Conservation (phyloP, 2,797 vertebrate genomes). For the Sebastiscus tertius region DNA sequence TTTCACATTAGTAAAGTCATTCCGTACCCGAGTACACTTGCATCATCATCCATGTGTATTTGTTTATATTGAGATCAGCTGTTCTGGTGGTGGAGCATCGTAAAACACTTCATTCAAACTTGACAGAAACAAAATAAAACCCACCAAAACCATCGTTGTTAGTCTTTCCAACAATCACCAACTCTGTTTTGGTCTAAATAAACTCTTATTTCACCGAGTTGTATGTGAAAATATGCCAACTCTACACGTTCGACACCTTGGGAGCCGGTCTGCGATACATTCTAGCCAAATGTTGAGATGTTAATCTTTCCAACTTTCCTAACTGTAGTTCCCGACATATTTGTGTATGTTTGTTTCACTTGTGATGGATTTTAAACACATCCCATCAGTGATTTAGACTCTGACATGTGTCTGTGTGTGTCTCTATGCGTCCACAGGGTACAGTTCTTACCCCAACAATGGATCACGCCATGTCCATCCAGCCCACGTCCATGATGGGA, state of each 20-base stretch:
- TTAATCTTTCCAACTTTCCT: background rate
- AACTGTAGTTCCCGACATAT: background rate
- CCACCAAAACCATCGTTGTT: no score
- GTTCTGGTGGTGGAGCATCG: no score
- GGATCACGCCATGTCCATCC: constrained; percentile 94
- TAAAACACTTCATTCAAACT: no score
- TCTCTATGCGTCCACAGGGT: constrained; percentile 78
- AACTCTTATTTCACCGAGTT: no score
- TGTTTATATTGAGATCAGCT: no score
- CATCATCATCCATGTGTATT: no score
- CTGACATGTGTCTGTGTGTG: background rate
- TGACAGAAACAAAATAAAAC: no score
- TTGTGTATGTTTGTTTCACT: background rate
- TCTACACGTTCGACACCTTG: background rate
- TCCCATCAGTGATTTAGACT: background rate
- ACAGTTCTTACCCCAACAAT: constrained; percentile 90
- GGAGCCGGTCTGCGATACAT: background rate
- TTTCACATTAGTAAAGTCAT: no score
- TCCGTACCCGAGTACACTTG: no score
- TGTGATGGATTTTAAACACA: background rate
- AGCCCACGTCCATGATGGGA: constrained; percentile 93
- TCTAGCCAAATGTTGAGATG: background rate
- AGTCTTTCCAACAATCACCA: no score
- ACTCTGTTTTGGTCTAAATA: no score
- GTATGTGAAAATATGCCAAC: fast-evolving